A percentile compares a stretch with the other conserved stretches of the same genome.
phyloP scores from a whole-genome alignment of 1,140 invertebrate species.

The Drosophila malerkotliana region DNA sequence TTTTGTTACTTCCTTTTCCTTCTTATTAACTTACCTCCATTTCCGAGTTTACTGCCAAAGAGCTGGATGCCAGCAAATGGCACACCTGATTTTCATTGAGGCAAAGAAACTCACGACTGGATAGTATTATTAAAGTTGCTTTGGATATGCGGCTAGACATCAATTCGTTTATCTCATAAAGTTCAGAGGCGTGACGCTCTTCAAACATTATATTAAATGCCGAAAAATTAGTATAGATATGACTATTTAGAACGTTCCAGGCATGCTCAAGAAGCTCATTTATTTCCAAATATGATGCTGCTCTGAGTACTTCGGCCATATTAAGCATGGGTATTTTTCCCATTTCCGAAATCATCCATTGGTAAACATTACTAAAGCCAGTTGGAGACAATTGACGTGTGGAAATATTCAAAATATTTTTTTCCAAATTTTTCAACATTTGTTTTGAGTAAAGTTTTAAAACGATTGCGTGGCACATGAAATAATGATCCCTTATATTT shows the following conservation, averaged over 20 bases:
- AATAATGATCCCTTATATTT: background rate
- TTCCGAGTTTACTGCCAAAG: slow-evolving; percentile 43
- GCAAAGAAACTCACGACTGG: slow-evolving; percentile 24
- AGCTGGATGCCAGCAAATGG: slow-evolving; percentile 4
- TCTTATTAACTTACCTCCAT: slow-evolving; percentile 25
- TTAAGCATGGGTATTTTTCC: background rate
- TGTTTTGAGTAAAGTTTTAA: background rate
- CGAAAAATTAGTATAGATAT: slow-evolving; percentile 9
- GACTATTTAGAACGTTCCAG: slow-evolving; percentile 10
- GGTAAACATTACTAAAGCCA: slow-evolving; percentile 7
- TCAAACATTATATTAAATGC: slow-evolving; percentile 18
- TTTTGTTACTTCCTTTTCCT: too few species aligned
- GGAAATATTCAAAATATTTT: background rate
- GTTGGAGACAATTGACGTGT: background rate
- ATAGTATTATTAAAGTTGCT: background rate
- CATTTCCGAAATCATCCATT: slow-evolving; percentile 9
- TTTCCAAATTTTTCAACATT: background rate
- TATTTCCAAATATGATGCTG: slow-evolving; percentile 20
- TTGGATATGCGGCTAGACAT: slow-evolving; percentile 23
- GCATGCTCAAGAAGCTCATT: slow-evolving; percentile 11
- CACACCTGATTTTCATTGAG: slow-evolving; percentile 26
- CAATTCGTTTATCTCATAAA: background rate
- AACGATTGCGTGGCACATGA: background rate
- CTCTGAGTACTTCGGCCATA: background rate
- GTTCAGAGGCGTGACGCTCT: background rate